A percentile compares a stretch with the other conserved stretches of the same genome.
Conservation (phyloP, 1,140 invertebrate species). For the Pantala flavescens region DNA sequence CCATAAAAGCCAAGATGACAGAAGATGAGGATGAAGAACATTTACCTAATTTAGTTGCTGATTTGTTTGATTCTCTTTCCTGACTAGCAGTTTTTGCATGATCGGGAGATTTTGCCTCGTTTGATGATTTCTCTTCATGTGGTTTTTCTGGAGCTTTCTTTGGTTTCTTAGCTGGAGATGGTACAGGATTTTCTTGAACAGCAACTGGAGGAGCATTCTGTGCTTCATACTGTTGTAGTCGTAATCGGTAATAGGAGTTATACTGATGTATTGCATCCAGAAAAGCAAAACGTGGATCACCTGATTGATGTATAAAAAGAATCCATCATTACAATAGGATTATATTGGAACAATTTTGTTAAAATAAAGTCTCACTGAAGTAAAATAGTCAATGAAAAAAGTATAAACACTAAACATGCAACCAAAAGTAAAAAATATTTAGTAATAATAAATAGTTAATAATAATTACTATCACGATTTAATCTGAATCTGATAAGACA, state of each 20-base stretch:
- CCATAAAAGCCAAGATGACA: too few relatives aligned
- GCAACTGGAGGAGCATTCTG: constrained; percentile 34
- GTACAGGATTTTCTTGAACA: constrained; percentile 31
- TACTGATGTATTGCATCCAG: constrained; percentile 59
- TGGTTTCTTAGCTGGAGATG: constrained; percentile 26
- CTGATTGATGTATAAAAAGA: too few relatives aligned
- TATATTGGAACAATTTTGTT: too few relatives aligned
- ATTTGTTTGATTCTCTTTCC: neutral
- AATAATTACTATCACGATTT: too few relatives aligned
- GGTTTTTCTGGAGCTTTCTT: constrained; percentile 32
- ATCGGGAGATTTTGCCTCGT: constrained; percentile 31
- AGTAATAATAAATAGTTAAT: too few relatives aligned
- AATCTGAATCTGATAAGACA: too few relatives aligned
- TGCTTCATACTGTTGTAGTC: constrained; percentile 30
- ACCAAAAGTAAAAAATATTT: too few relatives aligned
- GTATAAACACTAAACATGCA: too few relatives aligned
- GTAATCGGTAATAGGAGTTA: constrained; percentile 64
- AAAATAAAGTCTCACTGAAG: too few relatives aligned
- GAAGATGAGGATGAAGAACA: too few relatives aligned
- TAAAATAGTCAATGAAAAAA: too few relatives aligned
- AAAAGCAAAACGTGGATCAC: constrained; percentile 73
- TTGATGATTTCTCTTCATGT: constrained; percentile 39
- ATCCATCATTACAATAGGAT: constrained; percentile 20
- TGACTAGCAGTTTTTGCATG: constrained; percentile 10
- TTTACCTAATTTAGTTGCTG: neutral